Base-by-base conservation (phyloP, 2,888 invertebrate species). In the Patella pellucida region DNA sequence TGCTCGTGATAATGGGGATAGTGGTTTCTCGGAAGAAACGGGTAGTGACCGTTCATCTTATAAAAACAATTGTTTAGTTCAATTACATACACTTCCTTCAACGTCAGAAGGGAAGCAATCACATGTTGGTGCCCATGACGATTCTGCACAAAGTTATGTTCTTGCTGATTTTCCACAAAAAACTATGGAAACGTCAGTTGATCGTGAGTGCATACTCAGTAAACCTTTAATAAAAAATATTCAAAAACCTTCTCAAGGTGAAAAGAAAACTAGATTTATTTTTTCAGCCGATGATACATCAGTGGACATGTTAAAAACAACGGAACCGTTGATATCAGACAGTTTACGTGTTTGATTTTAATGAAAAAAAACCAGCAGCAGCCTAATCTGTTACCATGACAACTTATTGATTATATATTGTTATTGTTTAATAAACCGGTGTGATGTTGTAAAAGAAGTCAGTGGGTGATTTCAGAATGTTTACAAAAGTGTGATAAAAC, bases 11-110 rank as follows among this genome's bases (percentile, higher is more conserved):
- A 73, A 73, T 73, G 68, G 19, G 15, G 76, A 76, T 71, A 76
- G 76, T 67, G 76, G 76, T 23, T 69, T 74, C 50, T 76, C 73
- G 15, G 76, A 74, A 19, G 76, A 73, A n/a, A 68, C 71, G 16
- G 71, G 73, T 50, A 76, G 76, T 67, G 76, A 76, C 54, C 73
- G 71, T 52, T 68, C 69, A 3, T 72, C 72, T 41, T 41, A 41
- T 41, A 41, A 41, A 41, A 41, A 41, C 9, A 62, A 62, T 23
- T 62, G 62, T 62, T 62, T 62, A 9, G 62, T 62, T 3, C 23
- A 62, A 12, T 19, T 62, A 62, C 62, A 62, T 62, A 23, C 19
- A 11, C 7, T 62, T 19, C 62, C 19, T 15, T 23, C 19, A 19
- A 23, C 19, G 23, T 23, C 19, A 23, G 19, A 23, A 23, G 41